Base-by-base conservation (phyloP, 2,888 invertebrate species). In the Eledone cirrhosa region DNA sequence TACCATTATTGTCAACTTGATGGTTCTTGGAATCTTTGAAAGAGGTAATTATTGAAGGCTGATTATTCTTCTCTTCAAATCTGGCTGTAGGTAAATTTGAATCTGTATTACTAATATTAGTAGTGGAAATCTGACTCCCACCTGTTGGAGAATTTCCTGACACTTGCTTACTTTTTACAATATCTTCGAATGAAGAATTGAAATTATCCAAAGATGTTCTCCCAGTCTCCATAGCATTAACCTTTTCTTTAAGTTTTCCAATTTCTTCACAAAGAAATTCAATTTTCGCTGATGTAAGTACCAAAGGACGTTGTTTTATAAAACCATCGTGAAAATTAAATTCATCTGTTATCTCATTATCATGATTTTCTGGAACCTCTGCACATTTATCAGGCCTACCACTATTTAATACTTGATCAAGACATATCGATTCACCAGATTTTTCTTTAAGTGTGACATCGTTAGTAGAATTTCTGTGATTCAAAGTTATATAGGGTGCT, bases 181-280 rank as follows among this genome's bases (percentile, higher is more conserved):
- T 41, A 11, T 41, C 41, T 41, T 41, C 41, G 19, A 72, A 72
- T 13, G 72, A 41, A 13, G 33, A 41, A 41, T 72, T 72, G n/a
- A 31, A 24, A 72, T 33, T 24, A 13, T 24, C 19, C 41, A 72
- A 29, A 1, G 27, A 72, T 72, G 72, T 72, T 14, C 41, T 72
- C 7, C 72, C 72, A 14, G 72, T 72, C 11, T 72, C 72, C 72
- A 72, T 72, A 33, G 72, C 72, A 31, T 41, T 72, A 0, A 72
- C 72, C 2, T 72, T 72, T 41, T 72, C 41, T 7, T 72, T 72
- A 72, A 72, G 72, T 41, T 72, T 41, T 0, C 72, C 72, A 24
- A 72, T 72, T 33, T 72, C 72, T n/a, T 41, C n/a, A n/a, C 72
- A 72, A 29, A 72, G 72, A 33, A 72, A 41, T n/a, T 72, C 72